phyloP scores from a whole-genome alignment of 2,797 vertebrate species.

The Erpetoichthys calabaricus region DNA sequence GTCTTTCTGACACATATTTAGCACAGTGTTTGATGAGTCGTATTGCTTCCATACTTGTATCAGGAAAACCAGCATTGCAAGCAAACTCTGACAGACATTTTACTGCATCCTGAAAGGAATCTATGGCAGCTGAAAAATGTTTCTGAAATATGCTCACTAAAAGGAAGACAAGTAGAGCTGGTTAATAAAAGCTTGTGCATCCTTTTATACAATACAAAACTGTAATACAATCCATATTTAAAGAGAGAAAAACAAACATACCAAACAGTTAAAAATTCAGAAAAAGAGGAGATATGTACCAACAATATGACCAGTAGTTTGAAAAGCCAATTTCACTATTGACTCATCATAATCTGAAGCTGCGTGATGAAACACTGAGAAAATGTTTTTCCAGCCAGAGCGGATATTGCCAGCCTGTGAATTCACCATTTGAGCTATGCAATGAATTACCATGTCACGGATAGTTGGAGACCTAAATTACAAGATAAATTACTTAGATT shows the following conservation, averaged over 20 bases:
- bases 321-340: constrained; percentile 86
- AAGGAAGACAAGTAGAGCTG: constrained; percentile 17
- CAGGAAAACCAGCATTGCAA: constrained; percentile 83
- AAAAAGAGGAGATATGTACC: constrained; percentile 77
- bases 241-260: too few relatives aligned
- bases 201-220: too few relatives aligned
- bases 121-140: constrained; percentile 83
- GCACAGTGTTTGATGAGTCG: constrained; percentile 84
- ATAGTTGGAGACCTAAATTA: constrained; percentile 72
- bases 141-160: constrained; percentile 80
- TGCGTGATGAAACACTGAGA: constrained; percentile 89
- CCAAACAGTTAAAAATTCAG: too few relatives aligned
- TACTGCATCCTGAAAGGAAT: constrained; percentile 89
- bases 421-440: constrained; percentile 90
- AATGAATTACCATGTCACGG: constrained; percentile 89
- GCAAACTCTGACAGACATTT: constrained; percentile 93
- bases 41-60: constrained; percentile 94
- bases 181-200: too few relatives aligned
- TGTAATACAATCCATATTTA: too few relatives aligned
- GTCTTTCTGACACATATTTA: constrained; percentile 79
- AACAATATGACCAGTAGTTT: constrained; percentile 83
- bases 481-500: too few relatives aligned
- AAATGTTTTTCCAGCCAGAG: constrained; percentile 95
- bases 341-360: constrained; percentile 81
- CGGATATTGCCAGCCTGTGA: constrained; percentile 86